Evolutionary conservation across 1,140 invertebrate species (phyloP), one percentile per base, ranked within the genome.

Genomic region (Harpegnathos saltator): DNA sequence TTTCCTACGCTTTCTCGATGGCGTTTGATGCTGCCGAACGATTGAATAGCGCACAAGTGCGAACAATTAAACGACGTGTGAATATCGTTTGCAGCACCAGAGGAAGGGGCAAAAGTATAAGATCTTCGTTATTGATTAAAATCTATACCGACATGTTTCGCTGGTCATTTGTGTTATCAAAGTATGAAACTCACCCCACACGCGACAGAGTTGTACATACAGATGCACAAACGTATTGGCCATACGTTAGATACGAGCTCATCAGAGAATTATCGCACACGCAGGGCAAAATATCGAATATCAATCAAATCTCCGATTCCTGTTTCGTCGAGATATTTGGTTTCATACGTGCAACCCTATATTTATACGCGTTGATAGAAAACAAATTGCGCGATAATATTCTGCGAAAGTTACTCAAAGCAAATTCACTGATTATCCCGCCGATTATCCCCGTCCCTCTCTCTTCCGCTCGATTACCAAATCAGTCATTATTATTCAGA

Each of bases 321-420:
- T 29, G 12, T 58, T 78, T 78, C n/a, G 33, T 11, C 65, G 33
- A 71, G 75, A 80, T 59, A 80, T 80, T 80, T 71, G 65, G 24
- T 80, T 80, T 80, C 65, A 69, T 48, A 33, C 58, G 9, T n/a
- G 9, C 54, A 48, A 69, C 44, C 5, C 75, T 48, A 58, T 71
- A 80, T 69, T 69, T 78, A 69, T 69, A 44, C 17, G 44, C 54
- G 14, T 29, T 78, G 17, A 69, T 69, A 59, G 48, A 66, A 77
- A 77, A 22, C 66, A 80, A 80, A 71, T 59, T 80, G 52, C 17
- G 11, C 22, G 29, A 71, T 59, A 71, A 71, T 69, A 71, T 69
- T 69, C 38, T 1, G 22, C 48, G 33, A 71, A 71, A 69, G 44
- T 80, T 69, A 58, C 12, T 80, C 52, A 69, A 69, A 71, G 24